Base-by-base conservation (phyloP, 2,888 invertebrate genomes). In the Xylocampa areola region DNA sequence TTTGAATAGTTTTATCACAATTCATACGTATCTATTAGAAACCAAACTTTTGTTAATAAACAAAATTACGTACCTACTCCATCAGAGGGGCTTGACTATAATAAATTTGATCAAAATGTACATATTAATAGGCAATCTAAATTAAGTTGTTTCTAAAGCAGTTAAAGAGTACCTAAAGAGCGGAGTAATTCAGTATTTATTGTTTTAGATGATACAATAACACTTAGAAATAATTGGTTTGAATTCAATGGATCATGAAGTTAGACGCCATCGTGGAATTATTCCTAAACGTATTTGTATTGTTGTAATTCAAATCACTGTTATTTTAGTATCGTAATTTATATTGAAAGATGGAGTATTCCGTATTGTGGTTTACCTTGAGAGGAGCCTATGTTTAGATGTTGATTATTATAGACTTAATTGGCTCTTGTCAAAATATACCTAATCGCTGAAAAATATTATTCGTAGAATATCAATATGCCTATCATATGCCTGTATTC, bases 101-200 rank as follows among this genome's bases (percentile, higher is more conserved):
- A 35, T 30, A 23, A 10, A 14, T 21, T 27, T 17, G 4, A 37
- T 32, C 25, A 25, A 52, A 7, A 29, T 4, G 29, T 32, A 53
- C 10, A 30, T 36, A 51, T 40, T 51, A 39, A 35, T 25, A 13
- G 19, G 43, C 19, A 33, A 51, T 43, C 21, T 33, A 37, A 57
- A 48, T 21, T 32, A 53, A 47, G 11, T 45, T 27, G 7, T 17
- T 13, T 32, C 21, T 2, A 29, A 45, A 53, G 3, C 45, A 45
- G 21, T 16, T 41, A 30, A 27, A 4, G 7, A 57, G 47, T 14
- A 13, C 2, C 6, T 23, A n/a, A n/a, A n/a, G n/a, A n/a, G n/a
- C n/a, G n/a, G n/a, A n/a, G 0, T 4, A 6, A 2, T 21, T 21
- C n/a, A 7, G 8, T 13, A 13, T 35, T 4, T 32, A 40, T 40